Evolutionary conservation across 2,888 invertebrate genomes (phyloP).

Genomic region (Sceliomorpha sp.): DNA sequence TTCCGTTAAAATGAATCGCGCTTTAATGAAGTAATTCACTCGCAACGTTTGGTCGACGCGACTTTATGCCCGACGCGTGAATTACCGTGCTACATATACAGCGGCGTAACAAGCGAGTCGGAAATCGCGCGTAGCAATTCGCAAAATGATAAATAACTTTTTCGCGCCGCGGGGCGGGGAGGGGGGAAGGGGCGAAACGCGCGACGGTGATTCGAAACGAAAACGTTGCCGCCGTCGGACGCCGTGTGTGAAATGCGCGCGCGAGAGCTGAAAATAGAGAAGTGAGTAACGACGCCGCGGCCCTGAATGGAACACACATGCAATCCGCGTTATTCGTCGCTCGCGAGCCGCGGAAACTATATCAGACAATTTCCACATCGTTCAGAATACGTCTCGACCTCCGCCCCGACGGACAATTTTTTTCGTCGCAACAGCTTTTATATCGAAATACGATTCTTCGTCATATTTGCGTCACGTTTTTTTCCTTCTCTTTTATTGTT

Average conservation of each 20-base stretch:
- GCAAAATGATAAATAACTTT: constrained; percentile 24
- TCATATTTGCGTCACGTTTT: no score
- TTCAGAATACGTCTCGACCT: no score
- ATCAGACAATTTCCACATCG: constrained; percentile 11
- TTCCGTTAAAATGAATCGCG: no score
- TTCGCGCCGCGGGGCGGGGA: not conserved
- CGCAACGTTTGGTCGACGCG: no score
- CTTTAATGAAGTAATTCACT: no score
- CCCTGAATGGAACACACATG: constrained; percentile 11
- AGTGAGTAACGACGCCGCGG: constrained; percentile 14
- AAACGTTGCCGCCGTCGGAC: constrained; percentile 9
- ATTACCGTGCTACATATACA: not conserved
- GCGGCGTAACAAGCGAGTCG: constrained; percentile 5
- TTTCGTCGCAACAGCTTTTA: no score
- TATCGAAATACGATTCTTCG: no score
- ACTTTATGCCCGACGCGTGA: no score
- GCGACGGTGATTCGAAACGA: constrained; percentile 11
- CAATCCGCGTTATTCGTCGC: constrained; percentile 25
- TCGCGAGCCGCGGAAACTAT: constrained; percentile 11
- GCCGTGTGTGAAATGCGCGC: constrained; percentile 1
- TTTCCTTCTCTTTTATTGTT: no score
- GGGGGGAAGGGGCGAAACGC: no score
- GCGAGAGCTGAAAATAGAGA: constrained; percentile 22
- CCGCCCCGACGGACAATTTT: no score
- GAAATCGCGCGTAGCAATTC: no score